Conservation (phyloP, 1,140 invertebrate genomes). For the Drosophila sproati region DNA sequence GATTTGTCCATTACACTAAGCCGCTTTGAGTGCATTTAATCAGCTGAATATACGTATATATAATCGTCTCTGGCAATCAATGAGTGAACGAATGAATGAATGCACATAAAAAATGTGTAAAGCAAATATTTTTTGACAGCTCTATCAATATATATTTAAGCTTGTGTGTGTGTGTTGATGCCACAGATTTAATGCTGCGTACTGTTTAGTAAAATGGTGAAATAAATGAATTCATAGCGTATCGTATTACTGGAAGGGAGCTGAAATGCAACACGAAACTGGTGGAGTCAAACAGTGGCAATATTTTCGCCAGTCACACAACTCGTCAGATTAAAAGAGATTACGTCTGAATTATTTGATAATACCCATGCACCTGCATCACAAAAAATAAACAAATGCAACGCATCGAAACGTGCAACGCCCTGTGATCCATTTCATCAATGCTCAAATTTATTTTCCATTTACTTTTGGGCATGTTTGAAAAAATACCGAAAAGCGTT, state of each 20-base stretch:
- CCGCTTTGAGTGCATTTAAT: constrained; percentile 66
- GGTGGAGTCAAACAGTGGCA: constrained; percentile 21
- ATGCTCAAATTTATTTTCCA: constrained; percentile 51
- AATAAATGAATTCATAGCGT: constrained; percentile 60
- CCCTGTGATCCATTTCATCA: constrained; percentile 38
- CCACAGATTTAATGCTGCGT: constrained; percentile 58
- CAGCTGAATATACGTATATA: constrained; percentile 46
- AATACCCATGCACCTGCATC: constrained; percentile 39
- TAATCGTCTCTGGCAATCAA: background rate
- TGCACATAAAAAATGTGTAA: constrained; percentile 38
- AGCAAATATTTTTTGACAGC: constrained; percentile 56
- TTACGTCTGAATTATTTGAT: constrained; percentile 75
- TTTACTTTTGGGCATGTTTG: constrained; percentile 23
- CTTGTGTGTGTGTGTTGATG: constrained; percentile 16
- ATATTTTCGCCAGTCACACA: constrained; percentile 32
- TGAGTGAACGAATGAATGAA: background rate
- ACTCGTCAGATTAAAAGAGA: constrained; percentile 62
- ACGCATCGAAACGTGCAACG: constrained; percentile 13
- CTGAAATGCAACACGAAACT: background rate
- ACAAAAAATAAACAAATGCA: background rate
- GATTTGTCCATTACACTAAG: constrained; percentile 71
- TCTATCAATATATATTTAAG: constrained; percentile 49
- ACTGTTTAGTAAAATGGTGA: constrained; percentile 66
- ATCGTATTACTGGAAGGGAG: background rate
- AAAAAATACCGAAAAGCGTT: background rate